phyloP scores from a whole-genome alignment of 2,797 vertebrate species.

The Eutrigla gurnardus region DNA sequence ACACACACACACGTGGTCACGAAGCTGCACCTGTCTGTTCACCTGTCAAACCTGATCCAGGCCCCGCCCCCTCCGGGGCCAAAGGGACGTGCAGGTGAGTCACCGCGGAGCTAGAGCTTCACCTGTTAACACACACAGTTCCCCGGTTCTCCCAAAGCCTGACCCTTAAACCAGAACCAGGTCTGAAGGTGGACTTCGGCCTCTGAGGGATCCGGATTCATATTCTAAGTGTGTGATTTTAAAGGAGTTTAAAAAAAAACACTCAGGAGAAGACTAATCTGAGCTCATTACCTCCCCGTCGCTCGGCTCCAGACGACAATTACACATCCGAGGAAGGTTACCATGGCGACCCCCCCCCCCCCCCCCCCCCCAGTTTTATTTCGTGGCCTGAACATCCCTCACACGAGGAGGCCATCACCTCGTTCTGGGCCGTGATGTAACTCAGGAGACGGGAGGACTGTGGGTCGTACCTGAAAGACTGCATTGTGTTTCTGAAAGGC shows the following conservation, averaged over 20 bases:
- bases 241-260: constrained; percentile 22
- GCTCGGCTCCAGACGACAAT: constrained; percentile 34
- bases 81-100: constrained; percentile 48
- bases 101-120: constrained; percentile 2
- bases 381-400: not conserved
- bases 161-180: not conserved
- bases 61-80: constrained; percentile 55
- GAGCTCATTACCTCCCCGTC: constrained; percentile 44
- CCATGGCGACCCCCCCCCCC: constrained; percentile 24
- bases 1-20: constrained; percentile 51
- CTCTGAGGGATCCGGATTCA: constrained; percentile 29
- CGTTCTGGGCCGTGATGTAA: constrained; percentile 10
- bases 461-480: constrained; percentile 53
- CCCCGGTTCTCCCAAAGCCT: not conserved
- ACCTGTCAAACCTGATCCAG: constrained; percentile 83
- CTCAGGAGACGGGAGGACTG: not conserved
- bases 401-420: constrained; percentile 3
- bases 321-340: constrained; percentile 26
- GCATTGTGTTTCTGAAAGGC: constrained; percentile 38
- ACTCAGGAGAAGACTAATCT: constrained; percentile 39
- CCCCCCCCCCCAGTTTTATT: not conserved
- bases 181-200: constrained; percentile 5
- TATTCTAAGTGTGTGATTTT: constrained; percentile 27
- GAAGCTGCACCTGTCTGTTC: constrained; percentile 71
- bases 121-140: too few species aligned